These are phyloP conservation scores for Eristalis intricaria DNA, from an alignment of 2,888 invertebrate genomes.

Conservation along the genomic window DNA sequence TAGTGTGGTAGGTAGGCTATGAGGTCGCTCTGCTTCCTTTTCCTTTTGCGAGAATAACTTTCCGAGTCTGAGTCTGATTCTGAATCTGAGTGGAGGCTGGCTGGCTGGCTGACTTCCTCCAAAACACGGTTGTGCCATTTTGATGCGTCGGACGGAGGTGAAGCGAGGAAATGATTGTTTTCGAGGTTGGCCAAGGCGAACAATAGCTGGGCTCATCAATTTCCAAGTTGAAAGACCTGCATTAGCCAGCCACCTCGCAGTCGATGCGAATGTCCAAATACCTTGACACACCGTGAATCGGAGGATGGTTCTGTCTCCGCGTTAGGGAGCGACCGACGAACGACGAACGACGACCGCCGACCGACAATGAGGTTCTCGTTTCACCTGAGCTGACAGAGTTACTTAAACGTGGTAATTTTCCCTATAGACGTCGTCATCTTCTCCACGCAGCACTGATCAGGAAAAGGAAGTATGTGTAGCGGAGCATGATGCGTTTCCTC, in stretches of 20 bases:
- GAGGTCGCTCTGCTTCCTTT: conserved; percentile 70
- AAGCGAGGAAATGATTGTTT: background rate
- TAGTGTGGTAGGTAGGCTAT: conserved; percentile 70
- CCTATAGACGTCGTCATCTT: conserved; percentile 69
- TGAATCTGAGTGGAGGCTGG: conserved; percentile 1
- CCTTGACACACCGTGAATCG: conserved; percentile 34
- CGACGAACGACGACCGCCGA: conserved; percentile 20
- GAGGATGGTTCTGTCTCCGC: conserved; percentile 26
- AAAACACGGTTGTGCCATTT: background rate
- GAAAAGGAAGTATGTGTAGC: conserved; percentile 74
- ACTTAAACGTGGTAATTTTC: conserved; percentile 66
- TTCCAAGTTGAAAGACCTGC: conserved; percentile 60
- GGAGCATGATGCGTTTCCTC: conserved; percentile 74
- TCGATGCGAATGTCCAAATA: conserved; percentile 48
- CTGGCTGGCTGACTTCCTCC: conserved; percentile 21
- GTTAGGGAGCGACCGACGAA: conserved; percentile 55
- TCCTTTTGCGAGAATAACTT: conserved; percentile 36
- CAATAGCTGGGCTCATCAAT: conserved; percentile 50
- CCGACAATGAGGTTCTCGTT: conserved; percentile 42
- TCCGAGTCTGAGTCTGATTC: background rate
- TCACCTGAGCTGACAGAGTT: conserved; percentile 70
- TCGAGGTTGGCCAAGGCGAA: background rate
- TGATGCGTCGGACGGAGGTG: background rate
- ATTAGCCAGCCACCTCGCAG: background rate
- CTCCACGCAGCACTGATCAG: conserved; percentile 74